Evolutionary conservation across 1,140 invertebrate species (phyloP).

Genomic region (Apis cerana): DNA sequence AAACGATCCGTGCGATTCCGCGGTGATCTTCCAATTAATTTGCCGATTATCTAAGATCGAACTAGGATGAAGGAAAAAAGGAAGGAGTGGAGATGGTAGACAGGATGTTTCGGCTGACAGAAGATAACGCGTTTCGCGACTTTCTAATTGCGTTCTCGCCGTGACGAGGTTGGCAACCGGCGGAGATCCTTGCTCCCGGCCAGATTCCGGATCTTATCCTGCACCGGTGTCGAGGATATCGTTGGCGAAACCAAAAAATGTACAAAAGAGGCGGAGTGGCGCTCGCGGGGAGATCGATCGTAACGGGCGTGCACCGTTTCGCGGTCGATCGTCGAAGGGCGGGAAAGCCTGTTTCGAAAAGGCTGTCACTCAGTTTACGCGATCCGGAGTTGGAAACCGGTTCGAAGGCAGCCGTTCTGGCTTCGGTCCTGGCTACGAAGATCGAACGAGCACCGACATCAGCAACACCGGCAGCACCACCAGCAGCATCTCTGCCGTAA

Average conservation of each 20-base stretch:
- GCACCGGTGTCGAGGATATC: neutral
- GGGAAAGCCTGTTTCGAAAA: slow-evolving; percentile 58
- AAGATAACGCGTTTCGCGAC: slow-evolving; percentile 48
- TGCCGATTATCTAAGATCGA: slow-evolving; percentile 24
- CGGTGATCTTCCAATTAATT: slow-evolving; percentile 56
- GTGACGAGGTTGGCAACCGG: slow-evolving; percentile 27
- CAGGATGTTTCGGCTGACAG: slow-evolving; percentile 58
- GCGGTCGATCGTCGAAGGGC: slow-evolving; percentile 50
- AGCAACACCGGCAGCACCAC: slow-evolving; percentile 19
- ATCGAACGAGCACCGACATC: slow-evolving; percentile 28
- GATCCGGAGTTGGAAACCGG: slow-evolving; percentile 55
- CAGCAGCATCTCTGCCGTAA: slow-evolving; percentile 58
- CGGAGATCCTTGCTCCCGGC: slow-evolving; percentile 10
- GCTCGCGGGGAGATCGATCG: neutral
- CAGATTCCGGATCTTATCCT: slow-evolving; percentile 10
- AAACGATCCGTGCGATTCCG: slow-evolving; percentile 28
- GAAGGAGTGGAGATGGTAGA: too few relatives aligned
- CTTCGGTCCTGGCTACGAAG: slow-evolving; percentile 36
- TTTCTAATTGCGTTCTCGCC: slow-evolving; percentile 57
- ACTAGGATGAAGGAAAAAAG: neutral
- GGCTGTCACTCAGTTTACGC: slow-evolving; percentile 61
- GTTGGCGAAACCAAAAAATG: slow-evolving; percentile 2
- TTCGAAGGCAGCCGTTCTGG: slow-evolving; percentile 47
- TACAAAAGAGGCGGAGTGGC: neutral
- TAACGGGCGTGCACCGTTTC: slow-evolving; percentile 56